A percentile compares a stretch with the other conserved stretches of the same genome.
These are phyloP conservation scores for Grallaria varia DNA, from an alignment of 2,113 vertebrate genomes.

Conservation along the genomic window DNA sequence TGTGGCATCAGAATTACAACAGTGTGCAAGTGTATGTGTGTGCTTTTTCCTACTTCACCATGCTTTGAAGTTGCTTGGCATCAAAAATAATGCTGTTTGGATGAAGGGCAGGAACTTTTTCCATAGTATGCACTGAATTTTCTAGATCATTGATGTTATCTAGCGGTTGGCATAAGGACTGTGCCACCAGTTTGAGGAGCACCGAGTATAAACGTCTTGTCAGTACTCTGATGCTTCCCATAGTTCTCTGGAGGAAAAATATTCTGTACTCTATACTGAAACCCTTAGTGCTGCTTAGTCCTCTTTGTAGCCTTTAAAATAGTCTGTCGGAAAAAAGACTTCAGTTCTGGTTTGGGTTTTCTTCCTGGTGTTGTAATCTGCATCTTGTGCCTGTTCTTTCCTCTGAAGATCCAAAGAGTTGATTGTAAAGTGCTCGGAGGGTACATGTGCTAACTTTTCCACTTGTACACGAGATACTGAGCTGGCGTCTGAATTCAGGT, in stretches of 20 bases:
- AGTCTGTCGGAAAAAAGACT: not conserved
- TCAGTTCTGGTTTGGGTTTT: not conserved
- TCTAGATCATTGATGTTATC: not conserved
- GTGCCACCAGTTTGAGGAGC: not conserved
- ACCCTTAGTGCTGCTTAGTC: not conserved
- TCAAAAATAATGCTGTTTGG: not conserved
- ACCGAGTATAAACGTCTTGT: not conserved
- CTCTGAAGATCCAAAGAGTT: not conserved
- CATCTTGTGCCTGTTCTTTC: not conserved
- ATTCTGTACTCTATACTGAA: not conserved
- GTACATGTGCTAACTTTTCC: not conserved
- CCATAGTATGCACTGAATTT: not conserved
- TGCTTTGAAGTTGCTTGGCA: not conserved
- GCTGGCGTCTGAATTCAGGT: not conserved
- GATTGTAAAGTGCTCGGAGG: not conserved
- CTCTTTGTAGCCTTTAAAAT: not conserved
- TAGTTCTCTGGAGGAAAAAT: not conserved
- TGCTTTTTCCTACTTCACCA: not conserved
- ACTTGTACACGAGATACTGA: not conserved
- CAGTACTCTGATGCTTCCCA: fast-evolving
- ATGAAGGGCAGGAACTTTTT: not conserved
- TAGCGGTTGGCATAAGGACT: not conserved
- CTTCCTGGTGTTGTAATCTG: not conserved
- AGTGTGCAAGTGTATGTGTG: too few relatives aligned
- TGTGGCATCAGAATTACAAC: not conserved